Base-by-base conservation (phyloP, 53 echinoderm and acorn worm species). In the Echinometra lucunter region DNA sequence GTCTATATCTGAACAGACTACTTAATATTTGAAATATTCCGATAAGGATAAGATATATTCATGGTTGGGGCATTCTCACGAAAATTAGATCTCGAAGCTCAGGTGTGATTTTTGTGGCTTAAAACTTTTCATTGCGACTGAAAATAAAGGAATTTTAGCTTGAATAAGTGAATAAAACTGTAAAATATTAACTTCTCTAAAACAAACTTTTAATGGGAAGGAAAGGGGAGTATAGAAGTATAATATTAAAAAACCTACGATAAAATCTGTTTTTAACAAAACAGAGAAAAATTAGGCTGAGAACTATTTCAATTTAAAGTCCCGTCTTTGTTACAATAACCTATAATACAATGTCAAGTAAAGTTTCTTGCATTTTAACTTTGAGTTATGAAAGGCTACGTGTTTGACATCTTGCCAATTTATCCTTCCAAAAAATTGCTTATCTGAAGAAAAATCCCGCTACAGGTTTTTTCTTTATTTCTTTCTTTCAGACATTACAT, bases 361-460 rank as follows among this genome's bases (percentile, higher is more conserved):
- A 85, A 49, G 6, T 85, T 47, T 49, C 40, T 42, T 3, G 3
- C 45, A 47, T 49, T 85, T 85, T 28, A 85, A 30, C 49, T 45
- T 85, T 45, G 11, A 85, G 49, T 49, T 45, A 47, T 85, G 53
- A 53, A 49, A 49, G 28, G 53, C 49, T 30, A 85, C 47, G 30
- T 49, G 21, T 85, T 85, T 85, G 85, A 85, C 49, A 85, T 28
- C 85, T 25, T 85, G 85, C 85, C 85, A 85, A 85, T 47, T 53
- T 49, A 85, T 85, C 85, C 49, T 85, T 12, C 85, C 53, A 23
- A 21, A 85, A 85, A 85, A 45, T 19, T 7, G 27, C 85, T 85
- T 85, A 85, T 85, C 85, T 85, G 9, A 19, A 40, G 42, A 78
- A n/a, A 25, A 28, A 8, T 47, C 30, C 85, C 44, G 53, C 53